Percentiles rank a stretch among this genome's conserved stretches.
phyloP scores from a whole-genome alignment of 2,888 invertebrate genomes.

The Copidosoma aretas region DNA sequence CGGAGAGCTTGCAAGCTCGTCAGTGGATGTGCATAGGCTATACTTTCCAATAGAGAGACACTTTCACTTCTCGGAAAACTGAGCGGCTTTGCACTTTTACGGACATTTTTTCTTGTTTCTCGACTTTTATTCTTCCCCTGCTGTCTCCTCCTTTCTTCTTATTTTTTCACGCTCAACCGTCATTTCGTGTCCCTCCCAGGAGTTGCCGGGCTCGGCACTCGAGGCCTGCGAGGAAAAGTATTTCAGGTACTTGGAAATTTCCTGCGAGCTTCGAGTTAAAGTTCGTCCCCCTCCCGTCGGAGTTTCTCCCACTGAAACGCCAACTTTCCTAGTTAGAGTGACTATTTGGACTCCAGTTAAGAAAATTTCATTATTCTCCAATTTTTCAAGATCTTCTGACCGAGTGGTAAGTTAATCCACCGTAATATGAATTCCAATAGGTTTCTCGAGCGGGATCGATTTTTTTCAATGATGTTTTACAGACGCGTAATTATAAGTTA shows the following conservation, averaged over 20 bases:
- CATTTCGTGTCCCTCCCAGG: not conserved
- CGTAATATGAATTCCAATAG: no score
- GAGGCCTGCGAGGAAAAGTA: not conserved
- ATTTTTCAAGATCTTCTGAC: not conserved
- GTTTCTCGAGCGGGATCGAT: no score
- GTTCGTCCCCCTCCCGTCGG: conserved; percentile 23
- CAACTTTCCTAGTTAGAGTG: conserved; percentile 30
- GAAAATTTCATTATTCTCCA: conserved; percentile 9
- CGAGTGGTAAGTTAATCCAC: no score
- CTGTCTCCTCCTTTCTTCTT: not conserved
- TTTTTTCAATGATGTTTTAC: no score
- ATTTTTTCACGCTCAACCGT: not conserved
- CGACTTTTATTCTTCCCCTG: not conserved
- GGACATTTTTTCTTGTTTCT: not conserved
- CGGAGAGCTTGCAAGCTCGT: not conserved
- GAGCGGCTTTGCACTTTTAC: not conserved
- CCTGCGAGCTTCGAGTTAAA: conserved; percentile 6
- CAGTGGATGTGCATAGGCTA: not conserved
- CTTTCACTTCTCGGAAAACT: not conserved
- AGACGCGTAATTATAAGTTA: no score
- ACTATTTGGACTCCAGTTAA: conserved; percentile 24
- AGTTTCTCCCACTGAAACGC: conserved; percentile 22
- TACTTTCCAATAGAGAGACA: not conserved
- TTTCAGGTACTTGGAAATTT: conserved; percentile 1
- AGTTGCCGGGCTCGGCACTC: not conserved